Base-by-base conservation (phyloP, 2,797 vertebrate genomes). In the Macropodus opercularis region DNA sequence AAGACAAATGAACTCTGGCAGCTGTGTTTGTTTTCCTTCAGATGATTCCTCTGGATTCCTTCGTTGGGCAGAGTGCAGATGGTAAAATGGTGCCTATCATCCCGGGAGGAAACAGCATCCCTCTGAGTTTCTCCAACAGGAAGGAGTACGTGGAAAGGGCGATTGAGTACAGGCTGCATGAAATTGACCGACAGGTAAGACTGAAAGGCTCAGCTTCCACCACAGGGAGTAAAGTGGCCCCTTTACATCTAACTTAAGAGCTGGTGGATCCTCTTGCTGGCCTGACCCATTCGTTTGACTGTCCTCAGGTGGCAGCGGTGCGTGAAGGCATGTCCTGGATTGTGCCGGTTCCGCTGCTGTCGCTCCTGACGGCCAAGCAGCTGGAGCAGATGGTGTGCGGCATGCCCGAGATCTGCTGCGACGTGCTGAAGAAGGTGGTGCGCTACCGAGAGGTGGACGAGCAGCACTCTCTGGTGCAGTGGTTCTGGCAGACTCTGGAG, bases 251-350 rank as follows among this genome's bases (percentile, higher is more conserved):
- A n/a, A n/a, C n/a, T n/a, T n/a, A n/a, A n/a, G n/a, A n/a, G n/a
- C n/a, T n/a, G n/a, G n/a, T n/a, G n/a, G n/a, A n/a, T n/a, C n/a
- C n/a, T n/a, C n/a, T n/a, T n/a, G n/a, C n/a, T n/a, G n/a, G n/a
- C n/a, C n/a, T n/a, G n/a, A n/a, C n/a, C n/a, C n/a, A n/a, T n/a
- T 14, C 9, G 8, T 17, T 4, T n/a, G n/a, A n/a, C 5, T 2
- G 29, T 14, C 50, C 22, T 3, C 80, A 94, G 93, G 91, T 93
- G 75, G 87, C 87, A 4, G 92, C 92, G 0, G 90, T 94, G 72
- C 89, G 92, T 1, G 92, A 93, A n/a, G 93, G 93, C 52, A 94
- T 94, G 93, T 94, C 93, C n/a, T 93, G 92, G 83, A 94, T 94
- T 57, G 87, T 94, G 9, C 93, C 93, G 0, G 93, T 94, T 59